Evolutionary conservation across 2,797 vertebrate species (phyloP), one percentile per base, ranked within the genome.

Genomic region (Potorous gilbertii): DNA sequence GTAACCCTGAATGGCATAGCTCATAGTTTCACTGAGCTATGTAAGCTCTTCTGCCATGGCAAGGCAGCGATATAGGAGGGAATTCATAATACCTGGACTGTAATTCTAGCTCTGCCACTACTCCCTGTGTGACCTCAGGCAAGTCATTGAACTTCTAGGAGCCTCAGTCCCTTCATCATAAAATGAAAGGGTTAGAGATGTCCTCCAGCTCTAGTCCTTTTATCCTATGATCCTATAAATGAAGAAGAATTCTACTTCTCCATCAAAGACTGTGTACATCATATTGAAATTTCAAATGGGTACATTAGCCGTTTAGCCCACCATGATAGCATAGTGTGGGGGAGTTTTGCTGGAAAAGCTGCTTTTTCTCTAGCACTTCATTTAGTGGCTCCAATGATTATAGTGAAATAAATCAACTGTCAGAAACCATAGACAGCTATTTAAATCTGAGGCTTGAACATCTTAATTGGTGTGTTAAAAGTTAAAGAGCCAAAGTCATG

Each of bases 391-490:
- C n/a, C 56, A 56, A 29, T 97, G 56, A 93, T 97, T 4, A 9
- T 92, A 66, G 96, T 93, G 90, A 98, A 97, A 98, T 96, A 97
- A 98, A 98, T 98, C 95, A 98, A 94, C 34, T 0, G 0, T 34
- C 94, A 98, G 93, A 74, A 96, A 59, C 91, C 96, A 96, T 96
- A 98, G 95, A 96, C 52, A 96, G 95, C 40, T 97, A 95, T 96
- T 98, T 97, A 97, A 98, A 97, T 89, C 96, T 93, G 96, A 97
- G 97, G 92, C 40, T 93, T 97, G 92, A 97, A 93, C 4, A 46
- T 96, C 91, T 98, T 98, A 98, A 98, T 98, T 98, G 96, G 21
- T 95, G 95, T n/a, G 54, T 97, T 98, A 98, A 96, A 98, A 98
- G 97, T 98, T 98, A 97, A 97, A 98, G 94, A 97, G 94, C 93